Base-by-base conservation (phyloP, 2,797 vertebrate species). In the Novumbra hubbsi region DNA sequence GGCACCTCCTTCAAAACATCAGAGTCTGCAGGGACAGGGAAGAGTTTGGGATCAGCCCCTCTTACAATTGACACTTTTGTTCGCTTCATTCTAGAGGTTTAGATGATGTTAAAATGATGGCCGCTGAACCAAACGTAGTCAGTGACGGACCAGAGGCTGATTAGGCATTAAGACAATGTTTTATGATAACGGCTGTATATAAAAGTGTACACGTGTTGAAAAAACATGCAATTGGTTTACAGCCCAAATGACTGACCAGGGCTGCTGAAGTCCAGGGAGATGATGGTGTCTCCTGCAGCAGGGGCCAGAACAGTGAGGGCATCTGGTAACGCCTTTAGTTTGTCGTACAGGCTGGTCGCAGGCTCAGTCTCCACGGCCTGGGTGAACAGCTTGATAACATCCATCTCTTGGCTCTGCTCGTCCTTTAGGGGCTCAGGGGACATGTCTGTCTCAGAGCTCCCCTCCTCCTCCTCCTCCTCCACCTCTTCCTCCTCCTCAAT, bases 271-370 rank as follows among this genome's bases (percentile, higher is more conserved):
- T 99, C 94, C 90, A 98, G 90, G 60, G 95, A 89, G 84, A 98
- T 94, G 85, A 97, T 95, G 19, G 95, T 93, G 89, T 98, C 98
- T 83, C 98, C 98, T n/a, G 97, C 94, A 28, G 96, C 97, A 0
- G 98, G 98, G 52, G 98, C 97, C 85, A 99, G 91, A 78, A 95
- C 87, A 45, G 94, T 96, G 87, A 99, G 94, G 74, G 94, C 95
- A 83, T 97, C 95, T 4, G 96, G 94, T 81, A 96, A 92, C 70
- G 91, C 93, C 83, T 99, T 99, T 74, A 99, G 93, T 89, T 95
- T 92, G 52, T 98, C 96, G 76, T 97, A 99, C 68, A 99, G 93
- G 79, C 90, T 96, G 45, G 85, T 86, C 63, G 90, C 81, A 28
- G 94, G 89, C 24, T 79, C 16, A 57, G 90, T 79, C 73, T 93